These are phyloP conservation scores for Ernsta delagoae DNA, from an alignment of 2,888 invertebrate species.

Conservation along the genomic window DNA sequence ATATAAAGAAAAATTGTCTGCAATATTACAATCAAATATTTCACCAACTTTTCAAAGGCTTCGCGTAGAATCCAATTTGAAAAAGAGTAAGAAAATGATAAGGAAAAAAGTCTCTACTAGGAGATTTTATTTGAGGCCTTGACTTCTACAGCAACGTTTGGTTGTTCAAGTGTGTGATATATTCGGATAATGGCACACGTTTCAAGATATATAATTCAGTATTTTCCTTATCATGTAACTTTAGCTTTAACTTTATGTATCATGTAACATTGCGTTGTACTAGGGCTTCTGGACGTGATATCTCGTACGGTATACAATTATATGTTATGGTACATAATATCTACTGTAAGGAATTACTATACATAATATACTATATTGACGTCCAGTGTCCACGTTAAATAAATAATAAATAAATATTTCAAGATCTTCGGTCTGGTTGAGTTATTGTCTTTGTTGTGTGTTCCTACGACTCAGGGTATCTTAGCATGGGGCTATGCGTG, in stretches of 20 bases:
- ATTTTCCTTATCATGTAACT: not conserved
- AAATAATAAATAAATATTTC: no score
- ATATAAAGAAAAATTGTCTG: not conserved
- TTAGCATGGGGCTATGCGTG: no score
- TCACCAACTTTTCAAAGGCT: not conserved
- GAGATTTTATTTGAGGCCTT: not conserved
- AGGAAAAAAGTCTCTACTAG: not conserved
- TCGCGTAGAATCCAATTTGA: not conserved
- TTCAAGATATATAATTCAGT: not conserved
- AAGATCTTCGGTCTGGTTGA: no score
- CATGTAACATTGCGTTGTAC: not conserved
- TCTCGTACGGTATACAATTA: not conserved
- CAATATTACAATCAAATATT: not conserved
- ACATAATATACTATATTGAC: no score
- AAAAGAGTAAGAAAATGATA: not conserved
- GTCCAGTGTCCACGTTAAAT: no score
- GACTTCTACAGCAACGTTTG: not conserved
- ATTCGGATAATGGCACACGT: not conserved
- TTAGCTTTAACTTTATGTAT: no score
- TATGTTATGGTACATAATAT: no score
- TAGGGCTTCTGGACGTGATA: not conserved
- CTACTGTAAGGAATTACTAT: no score
- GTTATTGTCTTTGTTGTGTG: no score
- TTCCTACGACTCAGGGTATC: no score
- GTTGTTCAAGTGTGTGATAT: not conserved